Evolutionary conservation across 2,888 invertebrate species (phyloP).

Genomic region (Tetragnatha montana): DNA sequence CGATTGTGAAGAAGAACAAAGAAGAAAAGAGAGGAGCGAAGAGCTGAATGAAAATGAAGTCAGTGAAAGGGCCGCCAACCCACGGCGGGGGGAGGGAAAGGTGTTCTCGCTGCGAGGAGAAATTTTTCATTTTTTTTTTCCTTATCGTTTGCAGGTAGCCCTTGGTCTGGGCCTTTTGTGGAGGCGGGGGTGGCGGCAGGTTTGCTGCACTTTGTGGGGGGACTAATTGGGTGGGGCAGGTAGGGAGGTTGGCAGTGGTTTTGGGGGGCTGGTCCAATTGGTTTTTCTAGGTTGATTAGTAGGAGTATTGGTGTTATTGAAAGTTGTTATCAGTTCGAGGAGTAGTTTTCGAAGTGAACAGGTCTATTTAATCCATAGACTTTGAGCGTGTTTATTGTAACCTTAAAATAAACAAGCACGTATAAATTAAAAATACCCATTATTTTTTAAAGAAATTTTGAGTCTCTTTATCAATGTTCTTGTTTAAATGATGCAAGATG

Average conservation of each 20-base stretch:
- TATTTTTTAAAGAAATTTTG: too few species aligned
- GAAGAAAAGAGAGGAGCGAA: slow-evolving; percentile 27
- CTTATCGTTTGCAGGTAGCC: slow-evolving; percentile 16
- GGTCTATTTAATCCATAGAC: too few species aligned
- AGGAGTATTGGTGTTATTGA: background rate
- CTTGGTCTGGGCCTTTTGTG: slow-evolving; percentile 9
- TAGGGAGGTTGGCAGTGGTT: too few species aligned
- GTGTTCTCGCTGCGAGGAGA: background rate
- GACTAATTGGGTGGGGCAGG: background rate
- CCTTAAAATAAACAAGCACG: too few species aligned
- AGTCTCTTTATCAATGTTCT: too few species aligned
- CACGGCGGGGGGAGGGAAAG: background rate
- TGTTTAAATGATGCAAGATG: too few species aligned
- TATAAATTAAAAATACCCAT: too few species aligned
- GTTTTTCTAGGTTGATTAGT: background rate
- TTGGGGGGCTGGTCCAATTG: background rate
- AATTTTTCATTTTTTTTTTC: slow-evolving; percentile 20
- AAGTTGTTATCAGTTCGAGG: too few species aligned
- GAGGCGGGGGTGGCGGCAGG: background rate
- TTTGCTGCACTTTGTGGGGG: background rate
- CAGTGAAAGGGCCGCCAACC: slow-evolving; percentile 41
- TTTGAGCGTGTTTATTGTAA: too few species aligned
- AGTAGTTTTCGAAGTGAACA: background rate
- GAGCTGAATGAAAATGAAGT: slow-evolving; percentile 47
- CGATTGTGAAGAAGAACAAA: slow-evolving; percentile 25